Conservation (phyloP, 2,113 vertebrate species). For the Pseudolaguvia tuberculata region DNA sequence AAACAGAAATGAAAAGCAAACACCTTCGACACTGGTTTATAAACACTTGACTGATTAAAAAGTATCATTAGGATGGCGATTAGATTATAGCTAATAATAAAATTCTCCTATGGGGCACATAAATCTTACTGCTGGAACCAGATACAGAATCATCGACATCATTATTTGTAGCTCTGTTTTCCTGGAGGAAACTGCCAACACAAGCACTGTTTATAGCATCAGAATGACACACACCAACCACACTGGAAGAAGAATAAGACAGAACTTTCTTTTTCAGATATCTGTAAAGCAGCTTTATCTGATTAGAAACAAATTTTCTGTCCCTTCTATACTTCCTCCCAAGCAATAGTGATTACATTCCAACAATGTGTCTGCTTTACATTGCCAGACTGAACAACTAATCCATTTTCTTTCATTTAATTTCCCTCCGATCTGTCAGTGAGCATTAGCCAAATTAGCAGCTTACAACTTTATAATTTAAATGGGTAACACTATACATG, state of each 20-base stretch:
- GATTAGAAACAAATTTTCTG: background rate
- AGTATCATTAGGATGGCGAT: background rate
- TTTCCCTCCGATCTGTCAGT: conserved; percentile 58
- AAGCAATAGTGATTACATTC: conserved; percentile 9
- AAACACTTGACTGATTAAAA: background rate
- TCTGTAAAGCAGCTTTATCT: background rate
- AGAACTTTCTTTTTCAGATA: background rate
- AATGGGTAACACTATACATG: conserved; percentile 52
- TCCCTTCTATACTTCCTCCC: background rate
- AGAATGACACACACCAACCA: background rate
- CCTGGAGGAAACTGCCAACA: conserved; percentile 1
- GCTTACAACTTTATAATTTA: conserved; percentile 46
- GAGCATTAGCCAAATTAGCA: conserved; percentile 56
- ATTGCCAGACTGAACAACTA: conserved; percentile 34
- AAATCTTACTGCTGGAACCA: background rate
- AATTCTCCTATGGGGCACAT: background rate
- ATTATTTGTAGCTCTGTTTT: background rate
- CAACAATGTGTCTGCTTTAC: conserved; percentile 16
- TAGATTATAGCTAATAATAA: background rate
- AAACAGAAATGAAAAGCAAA: background rate
- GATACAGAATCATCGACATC: background rate
- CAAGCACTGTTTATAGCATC: background rate
- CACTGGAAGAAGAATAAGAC: background rate
- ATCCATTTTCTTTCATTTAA: conserved; percentile 56
- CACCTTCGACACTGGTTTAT: background rate